phyloP scores from a whole-genome alignment of 2,797 vertebrate genomes.

The Sebastes elongatus region DNA sequence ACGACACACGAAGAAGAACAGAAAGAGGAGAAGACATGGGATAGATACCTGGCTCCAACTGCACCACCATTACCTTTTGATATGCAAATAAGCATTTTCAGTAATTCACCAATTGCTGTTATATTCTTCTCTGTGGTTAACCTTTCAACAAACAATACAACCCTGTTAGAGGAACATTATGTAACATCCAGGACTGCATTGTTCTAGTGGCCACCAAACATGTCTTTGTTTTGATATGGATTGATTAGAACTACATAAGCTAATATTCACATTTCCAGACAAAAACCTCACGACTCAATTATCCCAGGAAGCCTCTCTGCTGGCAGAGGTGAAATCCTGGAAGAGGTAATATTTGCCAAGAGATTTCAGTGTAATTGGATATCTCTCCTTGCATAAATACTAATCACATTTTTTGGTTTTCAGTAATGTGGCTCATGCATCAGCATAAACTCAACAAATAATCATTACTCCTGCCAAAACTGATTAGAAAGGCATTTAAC shows the following conservation, averaged over 20 bases:
- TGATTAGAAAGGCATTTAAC: slow-evolving; percentile 63
- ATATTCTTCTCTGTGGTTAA: slow-evolving; percentile 30
- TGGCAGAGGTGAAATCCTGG: slow-evolving; percentile 71
- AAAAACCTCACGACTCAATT: slow-evolving; percentile 68
- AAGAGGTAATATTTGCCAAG: slow-evolving; percentile 79
- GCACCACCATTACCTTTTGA: slow-evolving; percentile 40
- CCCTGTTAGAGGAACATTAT: background rate
- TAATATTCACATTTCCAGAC: slow-evolving; percentile 57
- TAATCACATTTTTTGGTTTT: slow-evolving; percentile 71
- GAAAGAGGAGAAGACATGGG: slow-evolving; percentile 9
- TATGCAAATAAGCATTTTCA: slow-evolving; percentile 56
- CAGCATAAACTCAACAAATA: slow-evolving; percentile 69
- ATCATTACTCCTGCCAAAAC: slow-evolving; percentile 53
- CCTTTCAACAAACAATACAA: slow-evolving; percentile 22
- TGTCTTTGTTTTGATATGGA: slow-evolving; percentile 45
- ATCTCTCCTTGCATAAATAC: slow-evolving; percentile 76
- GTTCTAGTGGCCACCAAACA: slow-evolving; percentile 1
- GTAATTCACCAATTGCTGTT: slow-evolving; percentile 31
- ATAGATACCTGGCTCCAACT: slow-evolving; percentile 31
- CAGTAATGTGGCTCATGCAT: slow-evolving; percentile 67
- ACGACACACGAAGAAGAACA: slow-evolving; percentile 23
- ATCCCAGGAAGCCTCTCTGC: slow-evolving; percentile 61
- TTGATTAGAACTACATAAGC: slow-evolving; percentile 49
- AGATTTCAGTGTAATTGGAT: slow-evolving; percentile 81
- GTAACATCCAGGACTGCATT: background rate